phyloP scores from a whole-genome alignment of 2,113 vertebrate species.

The Otis tarda region DNA sequence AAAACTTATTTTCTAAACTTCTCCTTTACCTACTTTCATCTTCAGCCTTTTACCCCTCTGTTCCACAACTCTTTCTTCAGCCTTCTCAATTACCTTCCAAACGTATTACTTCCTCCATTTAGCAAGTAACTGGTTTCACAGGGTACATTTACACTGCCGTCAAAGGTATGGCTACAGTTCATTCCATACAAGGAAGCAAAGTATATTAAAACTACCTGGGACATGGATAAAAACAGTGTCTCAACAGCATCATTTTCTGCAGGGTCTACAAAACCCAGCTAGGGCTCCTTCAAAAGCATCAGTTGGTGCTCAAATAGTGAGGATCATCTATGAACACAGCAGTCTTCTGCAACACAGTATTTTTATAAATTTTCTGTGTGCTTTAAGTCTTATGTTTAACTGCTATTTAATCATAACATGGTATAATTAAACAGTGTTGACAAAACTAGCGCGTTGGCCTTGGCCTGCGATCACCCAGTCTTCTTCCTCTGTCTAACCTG shows the following conservation, averaged over 20 bases:
- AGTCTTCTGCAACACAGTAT: not conserved
- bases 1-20: not conserved
- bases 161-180: not conserved
- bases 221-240: not conserved
- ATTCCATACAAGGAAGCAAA: not conserved
- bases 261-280: not conserved
- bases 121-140: not conserved
- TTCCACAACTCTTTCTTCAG: not conserved
- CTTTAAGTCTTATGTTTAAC: not conserved
- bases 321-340: not conserved
- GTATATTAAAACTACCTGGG: not conserved
- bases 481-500: not conserved
- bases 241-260: not conserved
- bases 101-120: not conserved
- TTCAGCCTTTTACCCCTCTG: not conserved
- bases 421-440: not conserved
- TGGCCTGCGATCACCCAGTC: not conserved
- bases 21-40: not conserved
- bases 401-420: not conserved
- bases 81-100: not conserved
- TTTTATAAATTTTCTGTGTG: not conserved
- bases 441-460: not conserved
- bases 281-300: not conserved
- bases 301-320: not conserved
- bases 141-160: not conserved